Evolutionary conservation across 2,113 vertebrate species (phyloP), one percentile per base, ranked within the genome.

Genomic region (Panurus biarmicus): DNA sequence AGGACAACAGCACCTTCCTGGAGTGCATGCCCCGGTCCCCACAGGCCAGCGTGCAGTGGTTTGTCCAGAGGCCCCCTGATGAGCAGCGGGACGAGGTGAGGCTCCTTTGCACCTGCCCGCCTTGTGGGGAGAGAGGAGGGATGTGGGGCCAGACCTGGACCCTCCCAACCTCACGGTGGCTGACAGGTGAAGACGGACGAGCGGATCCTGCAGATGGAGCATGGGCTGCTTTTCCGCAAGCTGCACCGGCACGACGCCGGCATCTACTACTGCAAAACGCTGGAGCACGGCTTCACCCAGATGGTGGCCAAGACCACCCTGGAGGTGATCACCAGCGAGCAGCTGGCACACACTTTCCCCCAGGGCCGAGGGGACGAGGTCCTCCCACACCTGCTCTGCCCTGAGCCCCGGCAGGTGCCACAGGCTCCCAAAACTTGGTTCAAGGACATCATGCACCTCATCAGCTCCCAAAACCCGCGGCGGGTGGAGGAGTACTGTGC

Each of bases 1-100:
- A 99, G 95, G 97, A 99, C 97, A 99, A 99, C 96, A 99, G 99
- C 97, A 99, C 99, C 62, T 99, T 99, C 96, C 97, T 99, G 85
- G 99, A 99, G 96, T 99, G 99, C 13, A 70, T 98, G 51, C 99
- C 99, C 88, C 98, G 98, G 50, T 99, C 98, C 12, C 98, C 98
- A 0, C 99, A 99, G 96, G 99, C 99, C 58, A 92, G 97, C 0
- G 97, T 99, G 79, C 98, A 95, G 81, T 99, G 99, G 99, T 97
- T 99, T 5, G 82, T 99, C 51, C 98, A 99, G 96, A 97, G 98
- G 12, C 96, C 97, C 2, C 96, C 92, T 0, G 98, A 98, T 0
- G 97, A 98, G 82, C 96, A 94, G 82, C 97, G 98, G 48, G 98
- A 99, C 1, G 98, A 98, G 98, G 99, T 99, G 90, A 98, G 86